A percentile compares a stretch with the other conserved stretches of the same genome.
Conservation (phyloP, 1,140 invertebrate genomes). For the Camponotus floridanus region DNA sequence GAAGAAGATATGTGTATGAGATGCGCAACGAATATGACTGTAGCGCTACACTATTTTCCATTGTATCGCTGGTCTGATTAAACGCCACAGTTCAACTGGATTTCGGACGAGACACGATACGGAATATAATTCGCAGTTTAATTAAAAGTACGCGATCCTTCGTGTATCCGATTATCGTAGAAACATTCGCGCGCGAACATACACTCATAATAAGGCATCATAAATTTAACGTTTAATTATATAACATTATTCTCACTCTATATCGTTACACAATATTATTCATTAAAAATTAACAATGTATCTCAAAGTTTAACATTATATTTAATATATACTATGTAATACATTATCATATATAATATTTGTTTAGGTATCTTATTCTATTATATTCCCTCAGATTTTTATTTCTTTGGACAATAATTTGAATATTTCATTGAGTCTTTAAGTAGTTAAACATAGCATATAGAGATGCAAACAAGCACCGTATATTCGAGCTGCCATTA, state of each 20-base stretch:
- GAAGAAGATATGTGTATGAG: conserved; percentile 10
- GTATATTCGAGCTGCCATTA: neutral
- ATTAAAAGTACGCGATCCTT: conserved; percentile 57
- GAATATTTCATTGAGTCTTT: conserved; percentile 28
- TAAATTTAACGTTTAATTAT: conserved; percentile 19
- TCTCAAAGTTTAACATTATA: neutral
- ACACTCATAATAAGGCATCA: neutral
- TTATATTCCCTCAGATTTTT: neutral
- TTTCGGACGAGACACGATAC: conserved; percentile 7
- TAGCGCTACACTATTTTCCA: conserved; percentile 28
- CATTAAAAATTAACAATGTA: neutral
- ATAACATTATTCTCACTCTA: neutral
- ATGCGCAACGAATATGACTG: conserved; percentile 12
- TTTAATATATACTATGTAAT: neutral
- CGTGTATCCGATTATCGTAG: neutral
- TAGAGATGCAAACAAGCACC: neutral
- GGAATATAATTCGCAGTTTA: conserved; percentile 55
- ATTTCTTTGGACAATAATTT: neutral
- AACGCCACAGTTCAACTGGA: conserved; percentile 46
- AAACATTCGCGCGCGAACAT: neutral
- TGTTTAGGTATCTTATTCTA: neutral
- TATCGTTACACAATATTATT: neutral
- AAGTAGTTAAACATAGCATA: conserved; percentile 27
- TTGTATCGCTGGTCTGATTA: conserved; percentile 62
- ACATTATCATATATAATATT: neutral